phyloP scores from a whole-genome alignment of 2,888 invertebrate genomes.

The Cephus rjabovi region DNA sequence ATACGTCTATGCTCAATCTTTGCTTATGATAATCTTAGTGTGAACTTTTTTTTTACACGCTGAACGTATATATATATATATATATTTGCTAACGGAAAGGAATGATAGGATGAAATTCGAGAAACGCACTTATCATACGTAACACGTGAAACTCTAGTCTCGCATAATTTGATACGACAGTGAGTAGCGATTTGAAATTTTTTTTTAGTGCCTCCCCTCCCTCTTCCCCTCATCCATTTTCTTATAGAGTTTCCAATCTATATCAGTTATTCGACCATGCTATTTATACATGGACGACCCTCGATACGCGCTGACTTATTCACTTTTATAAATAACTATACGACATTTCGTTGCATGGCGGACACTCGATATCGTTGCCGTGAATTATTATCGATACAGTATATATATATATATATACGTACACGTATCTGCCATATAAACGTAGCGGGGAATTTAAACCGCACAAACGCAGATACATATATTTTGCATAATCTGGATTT shows the following conservation, averaged over 20 bases:
- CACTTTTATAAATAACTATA: not conserved
- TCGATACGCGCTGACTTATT: not conserved
- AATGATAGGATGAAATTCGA: slow-evolving; percentile 58
- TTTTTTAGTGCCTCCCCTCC: slow-evolving; percentile 8
- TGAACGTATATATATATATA: not conserved
- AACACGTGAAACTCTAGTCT: slow-evolving; percentile 55
- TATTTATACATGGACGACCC: not conserved
- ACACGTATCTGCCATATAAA: not conserved
- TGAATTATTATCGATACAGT: not conserved
- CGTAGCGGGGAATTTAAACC: not conserved
- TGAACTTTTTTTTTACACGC: not conserved
- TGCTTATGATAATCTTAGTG: not conserved
- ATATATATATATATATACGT: no score
- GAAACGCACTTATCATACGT: slow-evolving; percentile 44
- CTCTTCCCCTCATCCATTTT: not conserved
- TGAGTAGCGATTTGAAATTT: slow-evolving; percentile 46
- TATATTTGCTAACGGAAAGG: slow-evolving; percentile 43
- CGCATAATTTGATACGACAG: slow-evolving; percentile 61
- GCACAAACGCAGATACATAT: not conserved
- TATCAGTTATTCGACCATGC: not conserved
- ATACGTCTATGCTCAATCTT: not conserved
- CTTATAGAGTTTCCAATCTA: not conserved
- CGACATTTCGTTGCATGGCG: not conserved
- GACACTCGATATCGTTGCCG: not conserved
- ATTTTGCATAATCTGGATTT: not conserved